These are phyloP conservation scores for Melanotaenia trifasciata DNA, from an alignment of 2,797 vertebrate genomes.

Conservation along the genomic window DNA sequence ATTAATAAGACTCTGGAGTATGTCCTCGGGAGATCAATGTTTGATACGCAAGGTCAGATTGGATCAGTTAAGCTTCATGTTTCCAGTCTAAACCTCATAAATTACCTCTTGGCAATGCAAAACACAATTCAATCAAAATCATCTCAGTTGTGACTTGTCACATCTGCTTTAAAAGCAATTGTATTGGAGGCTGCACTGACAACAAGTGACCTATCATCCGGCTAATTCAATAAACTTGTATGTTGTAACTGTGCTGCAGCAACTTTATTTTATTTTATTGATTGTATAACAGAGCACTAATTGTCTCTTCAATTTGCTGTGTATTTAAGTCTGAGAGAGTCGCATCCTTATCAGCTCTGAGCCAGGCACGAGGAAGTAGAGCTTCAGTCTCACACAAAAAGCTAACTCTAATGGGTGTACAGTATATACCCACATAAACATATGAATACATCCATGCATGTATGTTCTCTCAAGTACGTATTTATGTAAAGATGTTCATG, in stretches of 20 bases:
- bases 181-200: slow-evolving; percentile 32
- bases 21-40: slow-evolving; percentile 60
- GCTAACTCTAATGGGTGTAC: slow-evolving; percentile 10
- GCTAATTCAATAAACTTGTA: slow-evolving; percentile 53
- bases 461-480: not conserved
- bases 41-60: slow-evolving; percentile 33
- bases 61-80: slow-evolving; percentile 53
- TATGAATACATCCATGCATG: not conserved
- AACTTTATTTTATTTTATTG: slow-evolving; percentile 60
- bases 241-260: slow-evolving; percentile 48
- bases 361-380: slow-evolving; percentile 64
- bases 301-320: slow-evolving; percentile 72
- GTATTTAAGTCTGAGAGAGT: slow-evolving; percentile 70
- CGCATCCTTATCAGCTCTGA: slow-evolving; percentile 67
- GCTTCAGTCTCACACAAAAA: slow-evolving; percentile 35
- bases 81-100: slow-evolving; percentile 37
- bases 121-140: slow-evolving; percentile 34
- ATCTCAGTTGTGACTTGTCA: slow-evolving; percentile 44
- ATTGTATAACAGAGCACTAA: slow-evolving; percentile 73
- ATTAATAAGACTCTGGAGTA: slow-evolving; percentile 57
- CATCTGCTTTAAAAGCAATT: slow-evolving; percentile 42
- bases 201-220: slow-evolving; percentile 53
- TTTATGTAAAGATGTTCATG: not conserved
- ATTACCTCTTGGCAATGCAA: slow-evolving; percentile 20
- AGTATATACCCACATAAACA: not conserved